Conservation (phyloP, 2,797 vertebrate species). For the Sebastes kiyomatsui region DNA sequence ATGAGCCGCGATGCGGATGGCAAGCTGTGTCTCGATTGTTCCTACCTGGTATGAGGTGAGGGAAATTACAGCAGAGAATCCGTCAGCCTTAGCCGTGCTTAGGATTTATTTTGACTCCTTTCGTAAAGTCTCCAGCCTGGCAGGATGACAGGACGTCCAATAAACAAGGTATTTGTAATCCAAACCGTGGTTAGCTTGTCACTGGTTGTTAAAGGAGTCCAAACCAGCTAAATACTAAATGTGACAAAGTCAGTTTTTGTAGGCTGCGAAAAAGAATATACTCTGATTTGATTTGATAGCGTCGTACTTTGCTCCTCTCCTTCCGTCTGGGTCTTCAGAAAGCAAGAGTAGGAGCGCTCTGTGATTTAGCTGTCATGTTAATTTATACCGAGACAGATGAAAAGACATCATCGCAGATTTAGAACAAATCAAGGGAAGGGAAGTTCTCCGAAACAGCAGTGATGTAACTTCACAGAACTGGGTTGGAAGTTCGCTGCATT, state of each 20-base stretch:
- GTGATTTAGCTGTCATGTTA: slow-evolving; percentile 46
- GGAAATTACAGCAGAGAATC: slow-evolving; percentile 21
- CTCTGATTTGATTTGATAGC: not conserved
- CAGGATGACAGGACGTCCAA: slow-evolving; percentile 33
- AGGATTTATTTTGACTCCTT: slow-evolving; percentile 43
- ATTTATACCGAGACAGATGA: slow-evolving; percentile 7
- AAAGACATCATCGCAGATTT: slow-evolving; percentile 9
- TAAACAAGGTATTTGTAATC: slow-evolving; percentile 38
- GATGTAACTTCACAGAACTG: slow-evolving; percentile 11
- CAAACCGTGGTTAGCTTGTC: slow-evolving; percentile 28
- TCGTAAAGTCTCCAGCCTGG: slow-evolving; percentile 16
- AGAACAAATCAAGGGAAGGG: not conserved
- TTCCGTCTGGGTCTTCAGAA: not conserved
- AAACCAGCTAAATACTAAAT: not conserved
- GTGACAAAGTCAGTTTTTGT: not conserved
- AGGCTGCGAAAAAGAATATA: too few species aligned
- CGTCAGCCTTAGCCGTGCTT: not conserved
- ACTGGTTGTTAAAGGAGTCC: not conserved
- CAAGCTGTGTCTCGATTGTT: slow-evolving; percentile 1
- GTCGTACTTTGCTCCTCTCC: not conserved
- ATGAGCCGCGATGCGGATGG: not conserved
- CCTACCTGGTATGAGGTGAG: not conserved
- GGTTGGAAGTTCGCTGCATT: not conserved
- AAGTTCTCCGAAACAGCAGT: slow-evolving; percentile 9
- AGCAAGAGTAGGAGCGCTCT: not conserved